A percentile compares a stretch with the other conserved stretches of the same genome.
Conservation (phyloP, 2,888 invertebrate species). For the Melinaea marsaeus region DNA sequence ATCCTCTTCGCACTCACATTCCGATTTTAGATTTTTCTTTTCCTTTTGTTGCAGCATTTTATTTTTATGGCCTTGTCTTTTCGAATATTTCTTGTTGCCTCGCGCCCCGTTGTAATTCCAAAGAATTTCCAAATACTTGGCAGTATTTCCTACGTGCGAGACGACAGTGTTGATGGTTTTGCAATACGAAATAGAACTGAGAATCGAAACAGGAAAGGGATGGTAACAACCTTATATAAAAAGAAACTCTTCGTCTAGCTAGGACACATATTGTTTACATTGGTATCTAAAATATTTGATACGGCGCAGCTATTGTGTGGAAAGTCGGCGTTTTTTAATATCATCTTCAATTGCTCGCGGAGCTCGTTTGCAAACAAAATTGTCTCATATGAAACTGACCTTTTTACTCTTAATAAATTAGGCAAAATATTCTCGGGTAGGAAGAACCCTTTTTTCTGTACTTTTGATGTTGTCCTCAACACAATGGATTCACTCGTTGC, state of each 20-base stretch:
- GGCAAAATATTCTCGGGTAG: constrained; percentile 45
- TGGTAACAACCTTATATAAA: constrained; percentile 36
- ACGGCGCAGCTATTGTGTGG: constrained; percentile 39
- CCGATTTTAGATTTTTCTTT: constrained; percentile 52
- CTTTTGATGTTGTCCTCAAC: constrained; percentile 24
- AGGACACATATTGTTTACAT: constrained; percentile 26
- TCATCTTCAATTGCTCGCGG: constrained; percentile 49
- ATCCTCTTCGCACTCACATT: constrained; percentile 49
- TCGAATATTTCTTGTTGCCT: constrained; percentile 53
- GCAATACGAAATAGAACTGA: constrained; percentile 38
- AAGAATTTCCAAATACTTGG: constrained; percentile 53
- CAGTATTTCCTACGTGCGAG: constrained; percentile 39
- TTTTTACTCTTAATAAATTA: constrained; percentile 51
- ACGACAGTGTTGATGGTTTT: constrained; percentile 35
- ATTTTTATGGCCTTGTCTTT: constrained; percentile 60
- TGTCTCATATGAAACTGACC: constrained; percentile 61
- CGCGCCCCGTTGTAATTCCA: constrained; percentile 46
- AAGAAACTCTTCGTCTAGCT: constrained; percentile 28
- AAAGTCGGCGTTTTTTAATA: constrained; percentile 44
- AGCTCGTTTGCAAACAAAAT: constrained; percentile 56
- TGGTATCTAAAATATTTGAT: constrained; percentile 42
- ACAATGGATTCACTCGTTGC: constrained; percentile 33
- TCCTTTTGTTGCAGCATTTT: constrained; percentile 55
- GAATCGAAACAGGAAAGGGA: constrained; percentile 36
- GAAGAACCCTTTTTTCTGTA: constrained; percentile 17